phyloP scores from a whole-genome alignment of 2,797 vertebrate species.

The Ibycter americanus region DNA sequence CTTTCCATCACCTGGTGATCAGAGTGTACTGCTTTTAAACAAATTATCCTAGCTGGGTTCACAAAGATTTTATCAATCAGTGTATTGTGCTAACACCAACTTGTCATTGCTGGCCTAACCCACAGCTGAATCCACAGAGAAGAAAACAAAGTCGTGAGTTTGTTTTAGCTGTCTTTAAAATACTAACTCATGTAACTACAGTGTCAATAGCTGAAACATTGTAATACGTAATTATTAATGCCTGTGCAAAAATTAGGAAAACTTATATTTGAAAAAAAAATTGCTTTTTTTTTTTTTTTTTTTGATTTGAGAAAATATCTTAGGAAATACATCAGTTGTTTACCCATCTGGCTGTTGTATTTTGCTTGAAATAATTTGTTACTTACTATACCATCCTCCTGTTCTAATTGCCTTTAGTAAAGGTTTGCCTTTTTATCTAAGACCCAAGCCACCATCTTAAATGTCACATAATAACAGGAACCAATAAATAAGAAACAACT shows the following conservation, averaged over 20 bases:
- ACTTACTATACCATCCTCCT: background rate
- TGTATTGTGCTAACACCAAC: background rate
- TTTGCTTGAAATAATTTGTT: background rate
- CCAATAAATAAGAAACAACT: background rate
- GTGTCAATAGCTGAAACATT: background rate
- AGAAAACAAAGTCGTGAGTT: background rate
- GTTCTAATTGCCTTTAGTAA: background rate
- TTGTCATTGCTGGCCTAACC: background rate
- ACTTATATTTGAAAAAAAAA: background rate
- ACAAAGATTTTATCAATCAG: background rate
- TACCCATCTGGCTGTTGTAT: background rate
- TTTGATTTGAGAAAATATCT: background rate
- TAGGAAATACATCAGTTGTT: background rate
- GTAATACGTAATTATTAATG: background rate
- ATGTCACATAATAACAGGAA: background rate
- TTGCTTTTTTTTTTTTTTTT: background rate
- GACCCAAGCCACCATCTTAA: background rate
- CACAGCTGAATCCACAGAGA: background rate
- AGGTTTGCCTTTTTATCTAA: background rate
- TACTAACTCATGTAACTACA: background rate
- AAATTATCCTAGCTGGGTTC: background rate
- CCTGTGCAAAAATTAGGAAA: background rate
- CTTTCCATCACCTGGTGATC: constrained; percentile 32
- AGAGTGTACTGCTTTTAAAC: constrained; percentile 17
- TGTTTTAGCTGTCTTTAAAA: background rate